phyloP scores from a whole-genome alignment of 35 echinoderm and acorn worm species.

The Chiridota heheva region DNA sequence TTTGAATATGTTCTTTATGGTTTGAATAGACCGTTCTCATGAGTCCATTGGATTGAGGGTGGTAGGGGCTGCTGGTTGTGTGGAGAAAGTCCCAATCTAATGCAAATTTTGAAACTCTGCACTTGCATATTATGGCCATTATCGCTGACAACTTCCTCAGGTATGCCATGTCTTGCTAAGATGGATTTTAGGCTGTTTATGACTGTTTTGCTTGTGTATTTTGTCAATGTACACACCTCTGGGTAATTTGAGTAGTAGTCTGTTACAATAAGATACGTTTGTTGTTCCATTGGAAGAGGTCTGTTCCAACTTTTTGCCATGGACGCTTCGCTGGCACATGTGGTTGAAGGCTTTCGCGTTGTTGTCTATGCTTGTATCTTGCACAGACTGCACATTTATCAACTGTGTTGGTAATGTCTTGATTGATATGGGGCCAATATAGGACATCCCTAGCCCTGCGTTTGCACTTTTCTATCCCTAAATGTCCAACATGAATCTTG shows the following conservation, averaged over 20 bases:
- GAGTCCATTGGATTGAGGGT: constrained; percentile 35
- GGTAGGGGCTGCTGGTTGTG: constrained; percentile 27
- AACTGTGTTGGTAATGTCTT: constrained; percentile 50
- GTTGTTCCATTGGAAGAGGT: constrained; percentile 43
- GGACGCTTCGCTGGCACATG: constrained; percentile 32
- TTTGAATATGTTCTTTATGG: constrained; percentile 18
- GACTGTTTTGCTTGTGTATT: constrained; percentile 29
- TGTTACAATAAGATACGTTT: constrained; percentile 39
- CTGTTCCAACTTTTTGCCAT: constrained; percentile 55
- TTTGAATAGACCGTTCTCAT: constrained; percentile 35
- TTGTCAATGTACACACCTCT: constrained; percentile 4
- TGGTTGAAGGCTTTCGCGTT: constrained; percentile 36
- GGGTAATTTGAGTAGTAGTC: constrained; percentile 68
- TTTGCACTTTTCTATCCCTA: constrained; percentile 38
- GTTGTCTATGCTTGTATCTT: constrained; percentile 17
- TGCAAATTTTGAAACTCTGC: constrained; percentile 32
- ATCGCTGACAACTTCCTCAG: constrained; percentile 22
- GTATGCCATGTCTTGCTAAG: constrained; percentile 46
- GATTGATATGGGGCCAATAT: constrained; percentile 66
- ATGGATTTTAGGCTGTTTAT: constrained; percentile 48
- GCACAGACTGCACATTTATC: constrained; percentile 45
- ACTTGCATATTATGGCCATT: constrained; percentile 53
- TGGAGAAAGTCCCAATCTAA: constrained; percentile 56
- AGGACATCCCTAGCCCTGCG: constrained; percentile 35
- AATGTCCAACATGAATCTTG: too few species aligned